These are phyloP conservation scores for Zoanthus sansibaricus DNA, from an alignment of 92 coral and sea anemone genomes.

Conservation along the genomic window DNA sequence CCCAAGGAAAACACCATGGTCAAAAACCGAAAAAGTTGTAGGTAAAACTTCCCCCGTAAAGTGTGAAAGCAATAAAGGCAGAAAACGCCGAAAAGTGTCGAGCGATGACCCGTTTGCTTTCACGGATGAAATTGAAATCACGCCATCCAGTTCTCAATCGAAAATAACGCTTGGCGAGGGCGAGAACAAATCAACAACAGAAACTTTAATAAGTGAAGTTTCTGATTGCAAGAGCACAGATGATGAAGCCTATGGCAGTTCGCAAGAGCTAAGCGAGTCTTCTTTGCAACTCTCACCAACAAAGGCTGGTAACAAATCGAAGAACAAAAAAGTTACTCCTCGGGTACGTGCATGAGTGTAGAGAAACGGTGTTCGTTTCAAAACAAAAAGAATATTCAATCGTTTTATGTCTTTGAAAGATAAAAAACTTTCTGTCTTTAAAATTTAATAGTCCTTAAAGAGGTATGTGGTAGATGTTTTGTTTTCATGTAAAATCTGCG, in stretches of 20 bases:
- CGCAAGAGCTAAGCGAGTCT: conserved; percentile 82
- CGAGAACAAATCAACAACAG: conserved; percentile 36
- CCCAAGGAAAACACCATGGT: conserved; percentile 79
- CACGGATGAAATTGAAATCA: conserved; percentile 75
- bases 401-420: not conserved
- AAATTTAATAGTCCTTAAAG: not conserved
- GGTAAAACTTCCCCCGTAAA: conserved; percentile 42
- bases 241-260: conserved; percentile 96
- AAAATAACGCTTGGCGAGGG: conserved; percentile 11
- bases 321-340: conserved; percentile 26
- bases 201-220: conserved; percentile 39
- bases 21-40: conserved; percentile 76
- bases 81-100: conserved; percentile 64
- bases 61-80: conserved; percentile 51
- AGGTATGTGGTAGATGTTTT: too few species aligned
- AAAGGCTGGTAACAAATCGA: conserved; percentile 23
- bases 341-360: not conserved
- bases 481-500: not conserved
- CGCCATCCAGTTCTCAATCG: conserved; percentile 37
- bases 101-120: conserved; percentile 89
- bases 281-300: conserved; percentile 52
- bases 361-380: conserved; percentile 7
- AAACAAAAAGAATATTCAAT: too few species aligned
- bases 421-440: not conserved
- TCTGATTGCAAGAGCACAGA: conserved; percentile 86